phyloP scores from a whole-genome alignment of 2,113 vertebrate species.

The Canis aureus region DNA sequence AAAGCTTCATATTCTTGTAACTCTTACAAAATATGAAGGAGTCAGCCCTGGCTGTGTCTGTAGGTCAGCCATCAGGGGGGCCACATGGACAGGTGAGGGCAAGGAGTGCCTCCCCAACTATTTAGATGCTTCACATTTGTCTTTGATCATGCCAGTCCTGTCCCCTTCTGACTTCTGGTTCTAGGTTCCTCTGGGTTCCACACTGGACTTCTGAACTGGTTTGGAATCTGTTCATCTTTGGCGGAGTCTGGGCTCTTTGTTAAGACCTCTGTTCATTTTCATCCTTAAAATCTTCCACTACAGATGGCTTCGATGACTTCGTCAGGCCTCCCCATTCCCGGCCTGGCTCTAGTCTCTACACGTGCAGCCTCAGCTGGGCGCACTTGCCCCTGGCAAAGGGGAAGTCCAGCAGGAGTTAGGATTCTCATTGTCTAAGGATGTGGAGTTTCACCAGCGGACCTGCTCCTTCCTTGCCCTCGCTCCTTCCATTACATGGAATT shows the following conservation, averaged over 20 bases:
- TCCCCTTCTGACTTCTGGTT: neutral
- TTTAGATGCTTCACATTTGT: neutral
- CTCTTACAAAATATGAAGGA: neutral
- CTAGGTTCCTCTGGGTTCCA: neutral
- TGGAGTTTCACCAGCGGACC: neutral
- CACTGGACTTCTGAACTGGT: neutral
- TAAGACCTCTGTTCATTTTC: neutral
- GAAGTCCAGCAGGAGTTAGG: neutral
- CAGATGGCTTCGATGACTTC: neutral
- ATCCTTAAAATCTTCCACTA: neutral
- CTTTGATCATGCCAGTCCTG: neutral
- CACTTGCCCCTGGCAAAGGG: neutral
- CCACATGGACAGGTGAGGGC: neutral
- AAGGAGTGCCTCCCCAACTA: fast-evolving
- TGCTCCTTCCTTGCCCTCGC: neutral
- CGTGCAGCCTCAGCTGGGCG: neutral
- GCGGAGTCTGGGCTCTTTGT: neutral
- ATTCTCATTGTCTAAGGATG: neutral
- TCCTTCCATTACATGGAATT: neutral
- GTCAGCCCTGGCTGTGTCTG: neutral
- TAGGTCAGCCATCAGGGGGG: neutral
- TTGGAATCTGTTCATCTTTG: neutral
- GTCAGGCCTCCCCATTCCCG: neutral
- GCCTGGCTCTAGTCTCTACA: neutral
- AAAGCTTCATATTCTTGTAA: neutral